These are phyloP conservation scores for Lanius collurio DNA, from an alignment of 2,113 vertebrate species.

Conservation along the genomic window DNA sequence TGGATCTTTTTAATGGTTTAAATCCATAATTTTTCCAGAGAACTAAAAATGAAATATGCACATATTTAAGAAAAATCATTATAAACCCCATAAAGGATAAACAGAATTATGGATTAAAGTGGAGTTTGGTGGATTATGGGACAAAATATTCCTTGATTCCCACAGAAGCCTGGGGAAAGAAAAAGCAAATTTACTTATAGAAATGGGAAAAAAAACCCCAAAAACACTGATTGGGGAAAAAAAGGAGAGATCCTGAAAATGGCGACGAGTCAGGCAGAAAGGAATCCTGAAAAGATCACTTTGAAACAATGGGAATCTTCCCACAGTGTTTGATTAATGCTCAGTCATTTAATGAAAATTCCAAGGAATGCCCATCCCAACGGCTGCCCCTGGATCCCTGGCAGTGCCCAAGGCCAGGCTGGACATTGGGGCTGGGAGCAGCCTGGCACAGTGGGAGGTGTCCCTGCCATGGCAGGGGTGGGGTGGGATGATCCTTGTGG, in stretches of 20 bases:
- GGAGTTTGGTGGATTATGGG: background rate
- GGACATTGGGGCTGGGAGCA: background rate
- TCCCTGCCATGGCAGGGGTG: background rate
- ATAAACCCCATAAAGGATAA: background rate
- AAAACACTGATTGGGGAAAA: background rate
- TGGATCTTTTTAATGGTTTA: background rate
- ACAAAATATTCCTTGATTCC: background rate
- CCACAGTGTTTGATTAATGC: too few relatives aligned
- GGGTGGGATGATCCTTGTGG: background rate
- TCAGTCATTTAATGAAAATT: background rate
- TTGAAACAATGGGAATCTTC: background rate
- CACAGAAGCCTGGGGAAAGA: background rate
- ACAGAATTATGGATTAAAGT: background rate
- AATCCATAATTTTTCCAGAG: background rate
- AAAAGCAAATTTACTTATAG: background rate
- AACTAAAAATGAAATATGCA: background rate
- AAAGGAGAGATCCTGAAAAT: background rate
- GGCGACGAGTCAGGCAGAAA: background rate
- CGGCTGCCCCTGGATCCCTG: background rate
- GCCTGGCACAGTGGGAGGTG: background rate
- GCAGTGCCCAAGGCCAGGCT: background rate
- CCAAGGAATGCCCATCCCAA: background rate
- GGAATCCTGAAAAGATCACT: background rate
- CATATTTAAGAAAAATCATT: background rate
- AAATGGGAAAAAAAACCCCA: background rate